Evolutionary conservation across 2,888 invertebrate species (phyloP), one percentile per base, ranked within the genome.

Genomic region (Crocallis elinguaria): DNA sequence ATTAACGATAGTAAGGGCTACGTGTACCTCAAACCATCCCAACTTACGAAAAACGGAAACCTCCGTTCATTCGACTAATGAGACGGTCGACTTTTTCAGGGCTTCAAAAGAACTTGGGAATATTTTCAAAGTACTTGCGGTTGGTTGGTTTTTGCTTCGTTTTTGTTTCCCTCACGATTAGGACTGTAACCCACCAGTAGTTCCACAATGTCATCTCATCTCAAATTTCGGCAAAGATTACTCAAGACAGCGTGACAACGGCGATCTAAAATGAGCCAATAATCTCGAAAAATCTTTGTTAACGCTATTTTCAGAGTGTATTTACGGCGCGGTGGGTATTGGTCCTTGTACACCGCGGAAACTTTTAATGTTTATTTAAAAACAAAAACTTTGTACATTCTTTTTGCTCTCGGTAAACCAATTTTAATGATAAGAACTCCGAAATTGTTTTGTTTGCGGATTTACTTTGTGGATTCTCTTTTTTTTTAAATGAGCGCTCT

Each of bases 21-120:
- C 44, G 35, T 30, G 59, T 64, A 65, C 58, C 62, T 57, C 33
- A 69, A 66, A 61, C 65, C 53, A n/a, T 46, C 50, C 60, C 44
- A 59, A 68, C 67, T 72, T 71, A 60, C 65, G 57, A 71, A 77
- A 75, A 74, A 69, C 64, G 67, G 65, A 72, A 79, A 71, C 73
- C 74, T 75, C 67, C 68, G 67, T 71, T 78, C 77, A 77, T 71
- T 75, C 75, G 67, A 64, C 76, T 82, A 81, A 82, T 80, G 80
- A 82, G 81, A 75, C 73, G 73, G 73, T 73, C 66, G 77, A 79
- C 74, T 79, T 79, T 77, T 73, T 70, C 62, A 69, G 62, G 52
- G 65, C 61, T 70, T 72, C 62, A 64, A 73, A 73, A 66, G 62
- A 70, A 73, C 67, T 68, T 50, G 60, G 51, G 58, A 67, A 73